These are phyloP conservation scores for Sorex fumeus DNA, from an alignment of 2,113 vertebrate genomes.

Conservation along the genomic window DNA sequence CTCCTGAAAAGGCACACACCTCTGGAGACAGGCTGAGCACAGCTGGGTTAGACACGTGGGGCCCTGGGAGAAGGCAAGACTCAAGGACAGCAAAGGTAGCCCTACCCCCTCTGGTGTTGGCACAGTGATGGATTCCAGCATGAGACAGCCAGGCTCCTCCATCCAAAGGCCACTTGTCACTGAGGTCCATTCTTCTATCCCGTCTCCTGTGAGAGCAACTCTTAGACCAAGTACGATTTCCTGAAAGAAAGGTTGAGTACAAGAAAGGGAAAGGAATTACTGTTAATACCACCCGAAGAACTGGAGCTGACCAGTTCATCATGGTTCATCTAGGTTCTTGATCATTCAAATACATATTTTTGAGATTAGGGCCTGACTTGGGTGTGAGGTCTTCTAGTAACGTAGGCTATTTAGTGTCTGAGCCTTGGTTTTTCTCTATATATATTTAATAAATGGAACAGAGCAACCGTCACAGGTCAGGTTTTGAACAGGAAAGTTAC, in stretches of 20 bases:
- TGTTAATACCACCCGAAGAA: not conserved
- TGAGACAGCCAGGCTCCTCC: slow-evolving; percentile 88
- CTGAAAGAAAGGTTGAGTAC: slow-evolving; percentile 67
- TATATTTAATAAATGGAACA: not conserved
- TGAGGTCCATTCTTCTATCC: slow-evolving; percentile 87
- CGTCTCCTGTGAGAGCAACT: not conserved
- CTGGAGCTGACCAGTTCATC: not conserved
- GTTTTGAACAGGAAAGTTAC: not conserved
- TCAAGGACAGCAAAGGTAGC: not conserved
- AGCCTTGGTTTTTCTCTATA: not conserved
- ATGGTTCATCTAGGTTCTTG: too few relatives aligned
- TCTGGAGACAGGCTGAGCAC: too few relatives aligned
- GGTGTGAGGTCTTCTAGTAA: not conserved
- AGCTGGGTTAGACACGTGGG: too few relatives aligned
- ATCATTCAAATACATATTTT: not conserved
- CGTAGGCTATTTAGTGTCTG: not conserved
- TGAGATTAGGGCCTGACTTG: not conserved
- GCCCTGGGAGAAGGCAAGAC: too few relatives aligned
- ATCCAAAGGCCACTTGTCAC: slow-evolving; percentile 89
- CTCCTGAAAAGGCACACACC: too few relatives aligned
- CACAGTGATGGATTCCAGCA: slow-evolving; percentile 87
- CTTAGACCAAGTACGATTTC: slow-evolving; percentile 27
- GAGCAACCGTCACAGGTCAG: not conserved
- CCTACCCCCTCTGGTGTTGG: slow-evolving; percentile 86
- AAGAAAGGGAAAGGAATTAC: slow-evolving; percentile 15